These are phyloP conservation scores for Caranx melampygus DNA, from an alignment of 2,113 vertebrate genomes.

Conservation along the genomic window DNA sequence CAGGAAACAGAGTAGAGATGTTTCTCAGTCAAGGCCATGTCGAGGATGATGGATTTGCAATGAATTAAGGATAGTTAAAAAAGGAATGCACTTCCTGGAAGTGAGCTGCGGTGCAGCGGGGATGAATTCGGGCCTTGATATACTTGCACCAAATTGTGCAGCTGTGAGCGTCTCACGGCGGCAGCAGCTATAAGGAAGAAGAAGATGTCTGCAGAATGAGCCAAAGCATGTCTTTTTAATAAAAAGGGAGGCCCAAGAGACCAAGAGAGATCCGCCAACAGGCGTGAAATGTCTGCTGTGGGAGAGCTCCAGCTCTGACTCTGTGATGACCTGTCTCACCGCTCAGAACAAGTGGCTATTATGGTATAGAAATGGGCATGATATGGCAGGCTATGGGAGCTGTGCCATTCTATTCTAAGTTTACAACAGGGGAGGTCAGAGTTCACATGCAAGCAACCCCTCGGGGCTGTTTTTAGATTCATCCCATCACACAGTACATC, in stretches of 20 bases:
- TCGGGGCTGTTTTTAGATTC: slow-evolving; percentile 51
- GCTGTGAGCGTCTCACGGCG: slow-evolving; percentile 43
- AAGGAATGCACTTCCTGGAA: slow-evolving; percentile 56
- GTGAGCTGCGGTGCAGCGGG: slow-evolving; percentile 1
- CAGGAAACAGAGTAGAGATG: slow-evolving; percentile 51
- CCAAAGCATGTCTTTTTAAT: slow-evolving; percentile 73
- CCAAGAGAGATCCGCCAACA: slow-evolving; percentile 65
- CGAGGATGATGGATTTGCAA: slow-evolving; percentile 56
- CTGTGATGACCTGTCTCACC: slow-evolving; percentile 75
- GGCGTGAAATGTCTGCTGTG: slow-evolving; percentile 74
- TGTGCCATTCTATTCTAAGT: slow-evolving; percentile 47
- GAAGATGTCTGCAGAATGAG: slow-evolving; percentile 56
- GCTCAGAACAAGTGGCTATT: slow-evolving; percentile 78
- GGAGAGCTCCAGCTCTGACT: slow-evolving; percentile 67
- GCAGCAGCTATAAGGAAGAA: slow-evolving; percentile 6
- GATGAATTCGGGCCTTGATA: slow-evolving; percentile 36
- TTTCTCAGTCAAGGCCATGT: slow-evolving; percentile 49
- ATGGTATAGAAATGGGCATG: slow-evolving; percentile 57
- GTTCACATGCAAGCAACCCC: slow-evolving; percentile 59
- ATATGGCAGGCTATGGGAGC: slow-evolving; percentile 44
- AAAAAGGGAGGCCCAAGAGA: slow-evolving; percentile 42
- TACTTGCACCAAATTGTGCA: slow-evolving; percentile 28
- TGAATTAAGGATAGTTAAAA: slow-evolving; percentile 61
- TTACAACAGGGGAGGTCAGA: slow-evolving; percentile 57
- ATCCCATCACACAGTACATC: slow-evolving; percentile 52